Base-by-base conservation (phyloP, 2,888 invertebrate genomes). In the Leucophenga maculata region DNA sequence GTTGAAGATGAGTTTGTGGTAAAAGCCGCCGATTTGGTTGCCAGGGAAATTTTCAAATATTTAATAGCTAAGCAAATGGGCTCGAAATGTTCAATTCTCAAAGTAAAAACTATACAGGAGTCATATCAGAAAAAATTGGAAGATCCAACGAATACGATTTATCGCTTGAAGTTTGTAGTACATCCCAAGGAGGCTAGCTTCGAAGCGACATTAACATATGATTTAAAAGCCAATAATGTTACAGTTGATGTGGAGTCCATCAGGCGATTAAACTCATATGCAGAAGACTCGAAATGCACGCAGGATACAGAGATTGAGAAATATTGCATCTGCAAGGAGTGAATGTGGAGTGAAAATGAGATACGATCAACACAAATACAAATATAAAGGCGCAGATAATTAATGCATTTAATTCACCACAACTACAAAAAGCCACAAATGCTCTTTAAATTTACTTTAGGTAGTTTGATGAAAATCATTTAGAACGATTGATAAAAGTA, bases 301-400 rank as follows among this genome's bases (percentile, higher is more conserved):
- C 66, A 75, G 8, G 78, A 81, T 46, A 79, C 67, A 67, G 72
- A 74, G 54, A 80, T 79, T 3, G 84, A 85, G 62, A 87, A 86
- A 72, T 87, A 78, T 78, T 86, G 86, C 74, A 78, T 83, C 54
- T 80, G 80, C 68, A 68, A 71, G 52, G n/a, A n/a, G n/a, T n/a
- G n/a, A n/a, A n/a, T n/a, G n/a, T n/a, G n/a, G 8, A 39, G 39
- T 6, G 39, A 1, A 39, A 39, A 8, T 39, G 3, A 6, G 39
- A 39, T 39, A 39, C 3, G 11, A 39, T 39, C 39, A 6, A 39
- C 1, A 1, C 39, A 39, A 39, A 3, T 1, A 3, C 1, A 39
- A 39, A 39, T n/a, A n/a, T n/a, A n/a, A n/a, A n/a, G n/a, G n/a
- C 11, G 8, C 8, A 11, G 8, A 39, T 39, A 3, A 39, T 39